phyloP scores from a whole-genome alignment of 2,113 vertebrate genomes.

The Mystacornis crossleyi region DNA sequence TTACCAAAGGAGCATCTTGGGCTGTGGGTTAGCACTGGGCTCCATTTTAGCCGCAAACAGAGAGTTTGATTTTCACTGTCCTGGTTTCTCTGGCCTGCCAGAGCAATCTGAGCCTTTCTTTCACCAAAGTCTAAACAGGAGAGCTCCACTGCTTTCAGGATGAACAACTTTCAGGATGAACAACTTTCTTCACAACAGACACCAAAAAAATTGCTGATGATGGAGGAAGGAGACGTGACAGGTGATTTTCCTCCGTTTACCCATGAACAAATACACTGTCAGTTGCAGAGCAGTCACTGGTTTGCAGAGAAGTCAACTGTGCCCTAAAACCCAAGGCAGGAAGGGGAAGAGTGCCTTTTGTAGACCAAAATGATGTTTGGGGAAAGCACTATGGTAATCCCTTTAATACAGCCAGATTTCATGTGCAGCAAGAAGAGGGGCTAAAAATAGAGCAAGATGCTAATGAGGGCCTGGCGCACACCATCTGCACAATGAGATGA shows the following conservation, averaged over 20 bases:
- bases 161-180: not conserved
- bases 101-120: not conserved
- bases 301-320: not conserved
- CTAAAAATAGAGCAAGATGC: conserved; percentile 44
- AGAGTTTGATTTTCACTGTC: not conserved
- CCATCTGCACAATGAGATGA: not conserved
- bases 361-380: not conserved
- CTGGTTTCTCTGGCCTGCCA: not conserved
- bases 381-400: not conserved
- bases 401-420: not conserved
- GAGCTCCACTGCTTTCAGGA: not conserved
- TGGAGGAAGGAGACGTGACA: not conserved
- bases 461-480: not conserved
- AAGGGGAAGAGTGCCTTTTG: not conserved
- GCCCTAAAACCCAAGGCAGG: not conserved
- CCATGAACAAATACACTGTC: not conserved
- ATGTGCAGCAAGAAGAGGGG: not conserved
- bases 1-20: not conserved
- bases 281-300: not conserved
- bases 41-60: not conserved
- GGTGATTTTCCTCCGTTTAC: not conserved
- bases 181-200: not conserved
- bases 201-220: not conserved
- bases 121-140: not conserved
- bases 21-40: not conserved